Evolutionary conservation across 2,113 vertebrate species (phyloP), one percentile per base, ranked within the genome.

Genomic region (Pandion haliaetus): DNA sequence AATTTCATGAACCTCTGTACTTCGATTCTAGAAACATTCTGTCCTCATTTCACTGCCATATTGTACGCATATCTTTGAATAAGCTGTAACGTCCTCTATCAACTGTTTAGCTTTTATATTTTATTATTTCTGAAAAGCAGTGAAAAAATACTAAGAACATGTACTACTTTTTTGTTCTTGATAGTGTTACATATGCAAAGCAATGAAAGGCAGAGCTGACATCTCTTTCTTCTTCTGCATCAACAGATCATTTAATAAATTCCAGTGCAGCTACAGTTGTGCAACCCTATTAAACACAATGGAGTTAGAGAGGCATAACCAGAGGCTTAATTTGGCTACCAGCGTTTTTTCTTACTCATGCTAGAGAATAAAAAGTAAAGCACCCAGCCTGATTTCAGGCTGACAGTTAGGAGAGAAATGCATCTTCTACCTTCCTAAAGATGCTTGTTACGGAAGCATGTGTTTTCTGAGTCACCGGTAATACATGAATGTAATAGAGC

Each of bases 241-340:
- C 88, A 95, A 86, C 76, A 88, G 82, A 84, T 88, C 77, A 86
- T 63, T 88, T 87, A 84, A 91, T 90, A 93, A 95, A 88, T 91
- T 92, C 94, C 94, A 95, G 52, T 26, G 77, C 77, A 82, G 73
- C 49, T 93, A 93, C 72, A 92, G 65, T 93, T 96, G 90, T 74
- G 76, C 95, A 97, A 97, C 55, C 44, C 52, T 78, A 54, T 92
- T 96, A 92, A 84, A 86, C 72, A 97, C 94, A 97, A 97, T 88
- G 31, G 82, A 88, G 77, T 93, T 86, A 96, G 0, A 92, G 69
- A 82, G 83, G 88, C 97, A 97, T 96, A 89, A 93, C 65, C 23
- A 88, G 77, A 94, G 34, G 72, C 88, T 92, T 95, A 84, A 95
- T 92, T 88, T 89, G 88, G 47, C 92, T 82, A 90, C 61, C 36